phyloP scores from a whole-genome alignment of 2,797 vertebrate genomes.

The Gambelia wislizenii region DNA sequence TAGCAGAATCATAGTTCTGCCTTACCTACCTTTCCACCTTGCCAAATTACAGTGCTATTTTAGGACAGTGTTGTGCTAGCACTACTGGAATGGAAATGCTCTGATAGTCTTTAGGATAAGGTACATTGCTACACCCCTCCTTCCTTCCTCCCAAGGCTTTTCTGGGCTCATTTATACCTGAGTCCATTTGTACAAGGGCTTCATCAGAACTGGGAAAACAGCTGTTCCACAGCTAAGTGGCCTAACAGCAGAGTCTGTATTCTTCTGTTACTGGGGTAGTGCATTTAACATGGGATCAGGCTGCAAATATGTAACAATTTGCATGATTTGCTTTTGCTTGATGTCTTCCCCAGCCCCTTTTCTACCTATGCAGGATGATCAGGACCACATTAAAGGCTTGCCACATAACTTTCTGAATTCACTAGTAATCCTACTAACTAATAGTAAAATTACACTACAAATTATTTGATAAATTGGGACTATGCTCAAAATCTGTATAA shows the following conservation, averaged over 20 bases:
- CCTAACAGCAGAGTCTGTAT: not conserved
- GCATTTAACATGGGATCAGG: not conserved
- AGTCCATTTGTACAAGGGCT: not conserved
- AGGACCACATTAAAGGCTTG: not conserved
- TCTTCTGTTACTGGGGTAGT: not conserved
- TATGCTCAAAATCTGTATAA: not conserved
- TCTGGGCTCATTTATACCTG: not conserved
- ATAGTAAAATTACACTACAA: not conserved
- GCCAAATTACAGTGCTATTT: not conserved
- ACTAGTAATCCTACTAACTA: not conserved
- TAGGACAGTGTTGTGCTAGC: not conserved
- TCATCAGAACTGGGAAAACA: not conserved
- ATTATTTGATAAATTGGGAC: not conserved
- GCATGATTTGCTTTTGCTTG: too few relatives aligned
- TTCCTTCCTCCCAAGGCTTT: not conserved
- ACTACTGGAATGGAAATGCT: not conserved
- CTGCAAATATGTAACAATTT: not conserved
- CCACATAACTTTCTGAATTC: not conserved
- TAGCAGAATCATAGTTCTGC: not conserved
- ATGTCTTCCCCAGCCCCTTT: too few relatives aligned
- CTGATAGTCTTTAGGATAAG: not conserved
- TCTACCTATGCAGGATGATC: not conserved
- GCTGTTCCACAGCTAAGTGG: not conserved
- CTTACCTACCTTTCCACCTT: not conserved
- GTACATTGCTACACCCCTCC: not conserved